These are phyloP conservation scores for Polydrusus pterygomalis DNA, from an alignment of 2,888 invertebrate species.

Conservation along the genomic window DNA sequence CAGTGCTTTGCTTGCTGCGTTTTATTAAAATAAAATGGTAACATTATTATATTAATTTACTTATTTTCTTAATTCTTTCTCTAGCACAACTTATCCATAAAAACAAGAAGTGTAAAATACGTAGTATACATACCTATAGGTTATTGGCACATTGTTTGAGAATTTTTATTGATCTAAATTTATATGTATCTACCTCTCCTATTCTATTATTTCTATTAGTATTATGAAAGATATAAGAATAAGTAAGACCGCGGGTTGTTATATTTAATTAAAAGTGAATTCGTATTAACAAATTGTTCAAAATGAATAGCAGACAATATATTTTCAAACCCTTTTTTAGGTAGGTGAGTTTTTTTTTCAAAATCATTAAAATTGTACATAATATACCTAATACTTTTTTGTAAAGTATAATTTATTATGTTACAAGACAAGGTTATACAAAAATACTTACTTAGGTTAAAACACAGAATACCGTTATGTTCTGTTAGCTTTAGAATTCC, in stretches of 20 bases:
- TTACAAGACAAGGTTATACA: too few relatives aligned
- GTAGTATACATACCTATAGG: neutral
- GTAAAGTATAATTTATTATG: neutral
- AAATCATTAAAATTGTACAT: neutral
- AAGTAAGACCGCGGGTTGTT: neutral
- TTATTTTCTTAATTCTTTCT: too few relatives aligned
- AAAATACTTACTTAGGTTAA: too few relatives aligned
- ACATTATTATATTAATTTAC: too few relatives aligned
- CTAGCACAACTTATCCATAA: too few relatives aligned
- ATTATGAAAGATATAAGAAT: neutral
- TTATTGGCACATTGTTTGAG: neutral
- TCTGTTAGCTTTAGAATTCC: too few relatives aligned
- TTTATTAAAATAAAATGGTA: too few relatives aligned
- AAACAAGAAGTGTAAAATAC: too few relatives aligned
- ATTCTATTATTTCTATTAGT: too few relatives aligned
- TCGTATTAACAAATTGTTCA: neutral
- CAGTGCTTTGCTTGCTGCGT: too few relatives aligned
- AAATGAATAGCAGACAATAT: neutral
- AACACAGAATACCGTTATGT: too few relatives aligned
- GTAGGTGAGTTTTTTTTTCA: neutral
- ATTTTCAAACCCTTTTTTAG: neutral
- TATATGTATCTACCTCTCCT: too few relatives aligned
- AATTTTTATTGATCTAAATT: conserved; percentile 8
- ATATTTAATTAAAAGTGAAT: neutral
- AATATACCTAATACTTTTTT: neutral